Evolutionary conservation across 2,797 vertebrate genomes (phyloP).

Genomic region (Borostomias antarcticus): DNA sequence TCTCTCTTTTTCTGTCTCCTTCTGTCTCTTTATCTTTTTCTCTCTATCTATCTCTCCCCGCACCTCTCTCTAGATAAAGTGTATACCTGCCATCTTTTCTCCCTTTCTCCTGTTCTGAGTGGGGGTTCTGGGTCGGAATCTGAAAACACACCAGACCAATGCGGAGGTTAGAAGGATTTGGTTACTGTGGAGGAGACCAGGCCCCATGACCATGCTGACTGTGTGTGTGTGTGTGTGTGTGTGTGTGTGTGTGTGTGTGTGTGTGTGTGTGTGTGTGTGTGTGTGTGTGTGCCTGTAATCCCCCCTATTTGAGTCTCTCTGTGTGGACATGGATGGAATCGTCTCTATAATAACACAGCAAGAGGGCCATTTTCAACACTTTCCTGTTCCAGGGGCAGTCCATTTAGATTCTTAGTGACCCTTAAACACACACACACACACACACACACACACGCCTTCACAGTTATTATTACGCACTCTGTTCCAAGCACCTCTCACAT

Average conservation of each 20-base stretch:
- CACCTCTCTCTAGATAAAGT: neutral
- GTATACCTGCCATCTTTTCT: neutral
- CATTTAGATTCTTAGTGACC: conserved; percentile 63
- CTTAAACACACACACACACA: conserved; percentile 41
- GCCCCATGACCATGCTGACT: neutral
- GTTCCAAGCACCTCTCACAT: conserved; percentile 59
- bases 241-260: neutral
- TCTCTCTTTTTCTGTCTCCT: neutral
- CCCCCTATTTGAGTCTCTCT: neutral
- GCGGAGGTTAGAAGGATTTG: too few species aligned
- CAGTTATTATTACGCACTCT: too few species aligned
- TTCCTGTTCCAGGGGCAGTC: conserved; percentile 50
- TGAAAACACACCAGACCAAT: too few species aligned
- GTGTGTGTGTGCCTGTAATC: neutral
- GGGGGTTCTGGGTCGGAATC: too few species aligned
- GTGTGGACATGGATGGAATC: neutral
- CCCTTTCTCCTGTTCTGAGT: too few species aligned
- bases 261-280: neutral
- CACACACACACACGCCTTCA: conserved; percentile 16
- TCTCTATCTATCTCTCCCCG: neutral
- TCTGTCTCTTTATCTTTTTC: too few species aligned
- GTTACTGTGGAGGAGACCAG: too few species aligned
- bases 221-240: neutral
- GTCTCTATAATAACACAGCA: conserved; percentile 73
- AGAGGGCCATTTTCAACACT: conserved; percentile 67